These are phyloP conservation scores for Heliconius erato DNA, from an alignment of 2,888 invertebrate genomes.

Conservation along the genomic window DNA sequence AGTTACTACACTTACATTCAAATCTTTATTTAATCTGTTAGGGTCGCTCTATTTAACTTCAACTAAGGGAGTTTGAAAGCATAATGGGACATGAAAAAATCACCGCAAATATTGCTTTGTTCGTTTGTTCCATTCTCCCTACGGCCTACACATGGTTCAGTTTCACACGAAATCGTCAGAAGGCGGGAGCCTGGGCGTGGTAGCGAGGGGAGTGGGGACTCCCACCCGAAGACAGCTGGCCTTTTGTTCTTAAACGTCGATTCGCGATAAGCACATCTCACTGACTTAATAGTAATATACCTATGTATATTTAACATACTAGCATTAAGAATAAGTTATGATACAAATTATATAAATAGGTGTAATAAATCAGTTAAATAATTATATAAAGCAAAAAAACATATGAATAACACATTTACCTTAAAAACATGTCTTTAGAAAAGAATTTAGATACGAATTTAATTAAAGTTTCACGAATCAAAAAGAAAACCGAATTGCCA, in stretches of 20 bases:
- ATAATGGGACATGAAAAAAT: slow-evolving; percentile 77
- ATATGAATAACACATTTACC: not conserved
- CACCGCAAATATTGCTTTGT: slow-evolving; percentile 76
- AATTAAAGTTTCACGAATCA: not conserved
- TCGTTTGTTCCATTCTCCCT: slow-evolving; percentile 73
- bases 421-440: not conserved
- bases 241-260: slow-evolving; percentile 69
- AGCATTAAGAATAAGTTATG: not conserved
- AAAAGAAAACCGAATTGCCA: not conserved
- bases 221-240: slow-evolving; percentile 74
- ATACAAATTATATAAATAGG: not conserved
- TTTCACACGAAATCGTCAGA: slow-evolving; percentile 78
- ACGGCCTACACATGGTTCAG: slow-evolving; percentile 64
- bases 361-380: not conserved
- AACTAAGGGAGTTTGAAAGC: slow-evolving; percentile 66
- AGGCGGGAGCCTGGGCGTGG: slow-evolving; percentile 75
- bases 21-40: slow-evolving; percentile 74
- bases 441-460: not conserved
- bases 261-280: slow-evolving; percentile 51
- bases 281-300: slow-evolving; percentile 22
- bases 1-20: slow-evolving; percentile 66
- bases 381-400: not conserved
- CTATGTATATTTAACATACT: not conserved
- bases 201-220: slow-evolving; percentile 63
- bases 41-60: slow-evolving; percentile 77